Conservation (phyloP, 2,113 vertebrate genomes). For the Cheilinus undulatus region DNA sequence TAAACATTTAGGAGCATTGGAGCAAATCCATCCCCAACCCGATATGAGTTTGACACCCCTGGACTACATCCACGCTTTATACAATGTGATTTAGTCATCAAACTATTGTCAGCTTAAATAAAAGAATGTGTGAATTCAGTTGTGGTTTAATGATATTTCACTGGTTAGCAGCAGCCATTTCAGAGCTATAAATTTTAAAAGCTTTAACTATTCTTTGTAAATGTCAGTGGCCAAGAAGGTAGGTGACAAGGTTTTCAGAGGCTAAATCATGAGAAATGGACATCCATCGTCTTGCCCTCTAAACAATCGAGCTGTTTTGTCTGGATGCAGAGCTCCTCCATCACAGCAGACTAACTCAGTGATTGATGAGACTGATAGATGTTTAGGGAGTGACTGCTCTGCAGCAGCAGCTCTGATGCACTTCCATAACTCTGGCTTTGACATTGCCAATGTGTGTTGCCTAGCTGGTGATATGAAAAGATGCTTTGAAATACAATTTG, state of each 20-base stretch:
- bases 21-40: no score
- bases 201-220: no score
- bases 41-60: no score
- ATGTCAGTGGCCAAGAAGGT: not conserved
- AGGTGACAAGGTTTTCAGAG: not conserved
- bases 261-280: not conserved
- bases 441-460: not conserved
- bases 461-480: not conserved
- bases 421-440: not conserved
- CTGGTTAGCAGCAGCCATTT: not conserved
- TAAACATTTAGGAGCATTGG: no score
- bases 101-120: no score
- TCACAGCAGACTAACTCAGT: not conserved
- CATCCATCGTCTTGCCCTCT: not conserved
- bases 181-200: not conserved
- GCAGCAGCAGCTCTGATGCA: not conserved
- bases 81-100: no score
- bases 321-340: not conserved
- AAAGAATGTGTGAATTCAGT: no score
- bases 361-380: no score
- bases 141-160: no score
- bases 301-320: not conserved
- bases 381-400: not conserved
- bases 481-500: not conserved
- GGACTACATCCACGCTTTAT: no score